Evolutionary conservation across 1,140 invertebrate species (phyloP), one percentile per base, ranked within the genome.

Genomic region (Drosophila littoralis): DNA sequence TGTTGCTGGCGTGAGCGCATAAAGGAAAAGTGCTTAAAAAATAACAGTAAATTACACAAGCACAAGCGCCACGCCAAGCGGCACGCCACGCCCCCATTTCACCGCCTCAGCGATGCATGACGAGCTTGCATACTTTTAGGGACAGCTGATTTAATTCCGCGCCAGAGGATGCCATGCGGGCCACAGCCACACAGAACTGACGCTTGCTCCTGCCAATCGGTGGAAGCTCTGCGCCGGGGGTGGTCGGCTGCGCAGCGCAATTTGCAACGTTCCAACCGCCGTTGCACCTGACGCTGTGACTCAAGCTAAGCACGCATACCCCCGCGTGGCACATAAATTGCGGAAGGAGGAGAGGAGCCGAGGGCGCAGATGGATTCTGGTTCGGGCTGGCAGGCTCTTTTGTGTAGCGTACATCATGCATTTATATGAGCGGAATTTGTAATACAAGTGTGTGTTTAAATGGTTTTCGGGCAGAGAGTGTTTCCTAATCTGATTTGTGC

Each of bases 1-100:
- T 58, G 54, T 32, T 67, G 54, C 9, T 73, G 63, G 54, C 22
- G 52, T 46, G 51, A 77, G 68, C 69, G 71, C 83, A 86, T 86
- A 79, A 82, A 88, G 74, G 82, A 65, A 88, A 74, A 86, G 79
- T 76, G 83, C 82, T 86, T 86, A 86, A 86, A 86, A 86, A 79
- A 89, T 88, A 86, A 86, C 86, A 86, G 69, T 86, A 86, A 86
- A 86, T 86, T 86, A 77, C 84, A 89, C 84, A 86, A 61, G 79
- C 45, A 55, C 54, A 69, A 74, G 73, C 75, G 42, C 50, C 54
- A 55, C 38, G 76, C 48, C 65, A 59, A 10, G 51, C 51, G 51
- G 51, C 32, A 9, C 50, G 76, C 64, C 43, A 12, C 46, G 43
- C 51, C 32, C 52, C 48, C 55, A 42, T 57, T 75, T 63, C 42